Evolutionary conservation across 1,140 invertebrate genomes (phyloP), one percentile per base, ranked within the genome.

Genomic region (Drosophila nasuta): DNA sequence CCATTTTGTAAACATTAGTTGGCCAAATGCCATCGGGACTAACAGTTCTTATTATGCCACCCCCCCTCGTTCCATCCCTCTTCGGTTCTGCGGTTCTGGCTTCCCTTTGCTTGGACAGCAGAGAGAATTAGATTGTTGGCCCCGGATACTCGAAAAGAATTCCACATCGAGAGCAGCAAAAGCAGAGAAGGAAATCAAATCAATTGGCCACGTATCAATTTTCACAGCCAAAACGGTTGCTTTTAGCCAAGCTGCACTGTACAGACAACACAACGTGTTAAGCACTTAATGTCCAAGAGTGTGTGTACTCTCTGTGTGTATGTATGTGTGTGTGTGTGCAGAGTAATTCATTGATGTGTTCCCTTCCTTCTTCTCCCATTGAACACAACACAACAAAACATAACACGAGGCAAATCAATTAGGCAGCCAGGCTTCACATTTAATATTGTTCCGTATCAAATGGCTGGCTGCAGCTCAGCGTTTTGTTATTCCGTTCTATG

Each of bases 1-100:
- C 65, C 75, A 88, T 82, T 88, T 79, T 77, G 83, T 88, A 88
- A 88, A 87, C 76, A 88, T 86, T 82, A 79, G 67, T 82, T 59
- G 66, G 66, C 43, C 59, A 45, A 58, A 49, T 57, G 59, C 28
- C 69, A 51, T 59, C 10, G 51, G 41, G 28, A 33, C 49, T 46
- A 41, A 51, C 20, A 57, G 25, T 66, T 46, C 30, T 48, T 45
- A 30, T 48, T 67, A 54, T 35, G 5, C 41, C 41, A 7, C 13
- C 35, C 15, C 10, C 6, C 15, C 7, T 10, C 41, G 11, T 7
- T 4, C 41, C 38, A 1, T 6, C 33, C 33, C 5, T 8, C 6
- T 33, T 25, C 20, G 3, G 20, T 25, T 25, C 20, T 33, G 30
- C 30, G 30, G 30, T 41, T 41, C 6, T 35, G 35, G 10, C 11